Percentiles rank a stretch among this genome's conserved stretches.
phyloP scores from a whole-genome alignment of 23 tunicate species.

The Botrylloides violaceus region DNA sequence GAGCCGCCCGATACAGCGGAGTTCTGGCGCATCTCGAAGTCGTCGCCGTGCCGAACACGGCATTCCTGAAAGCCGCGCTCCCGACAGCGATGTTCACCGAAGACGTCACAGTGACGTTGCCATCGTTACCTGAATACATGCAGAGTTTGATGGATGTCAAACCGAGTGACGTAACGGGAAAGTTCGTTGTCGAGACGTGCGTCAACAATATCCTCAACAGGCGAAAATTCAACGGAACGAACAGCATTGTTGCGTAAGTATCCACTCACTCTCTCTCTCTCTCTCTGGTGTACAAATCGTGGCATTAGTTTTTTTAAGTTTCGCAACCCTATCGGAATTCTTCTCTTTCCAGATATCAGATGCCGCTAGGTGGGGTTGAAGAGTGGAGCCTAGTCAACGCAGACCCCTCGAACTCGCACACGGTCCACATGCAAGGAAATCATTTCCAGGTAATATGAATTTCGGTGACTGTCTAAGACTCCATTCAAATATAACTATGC shows the following conservation, averaged over 20 bases:
- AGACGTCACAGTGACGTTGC: constrained; percentile 2
- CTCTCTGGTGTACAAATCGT: too few species aligned
- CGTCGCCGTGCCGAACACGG: background rate
- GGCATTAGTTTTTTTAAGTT: too few species aligned
- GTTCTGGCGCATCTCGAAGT: constrained; percentile 10
- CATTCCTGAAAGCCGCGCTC: background rate
- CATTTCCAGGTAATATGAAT: constrained; percentile 11
- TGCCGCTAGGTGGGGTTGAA: constrained; percentile 11
- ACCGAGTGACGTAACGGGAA: background rate
- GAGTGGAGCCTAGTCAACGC: constrained; percentile 20
- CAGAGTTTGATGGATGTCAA: background rate
- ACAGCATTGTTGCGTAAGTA: too few species aligned
- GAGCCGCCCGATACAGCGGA: constrained; percentile 2
- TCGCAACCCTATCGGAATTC: too few species aligned
- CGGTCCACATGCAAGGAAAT: constrained; percentile 2
- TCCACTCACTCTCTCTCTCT: too few species aligned
- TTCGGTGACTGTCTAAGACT: background rate
- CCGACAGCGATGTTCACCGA: background rate
- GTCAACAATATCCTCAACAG: constrained; percentile 16
- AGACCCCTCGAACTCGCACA: constrained; percentile 14
- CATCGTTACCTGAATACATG: constrained; percentile 1
- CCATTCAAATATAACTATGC: background rate
- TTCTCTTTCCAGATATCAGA: background rate
- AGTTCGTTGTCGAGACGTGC: constrained; percentile 17
- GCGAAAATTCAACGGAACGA: too few species aligned